These are phyloP conservation scores for Conopomorpha cramerella DNA, from an alignment of 1,140 invertebrate species.

Conservation along the genomic window DNA sequence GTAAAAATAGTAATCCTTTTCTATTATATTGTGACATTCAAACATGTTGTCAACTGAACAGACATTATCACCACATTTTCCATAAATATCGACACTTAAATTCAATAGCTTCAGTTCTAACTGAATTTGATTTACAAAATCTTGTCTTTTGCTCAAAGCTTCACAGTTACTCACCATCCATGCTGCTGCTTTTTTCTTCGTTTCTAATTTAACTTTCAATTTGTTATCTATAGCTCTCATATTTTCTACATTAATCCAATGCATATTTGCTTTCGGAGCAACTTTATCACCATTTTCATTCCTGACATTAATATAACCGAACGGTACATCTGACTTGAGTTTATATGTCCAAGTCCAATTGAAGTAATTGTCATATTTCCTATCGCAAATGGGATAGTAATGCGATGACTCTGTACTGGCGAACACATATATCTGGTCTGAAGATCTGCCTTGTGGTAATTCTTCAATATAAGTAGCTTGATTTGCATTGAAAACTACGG, in stretches of 20 bases:
- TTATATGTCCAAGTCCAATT: slow-evolving; percentile 71
- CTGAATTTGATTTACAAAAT: slow-evolving; percentile 62
- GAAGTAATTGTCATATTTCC: slow-evolving; percentile 32
- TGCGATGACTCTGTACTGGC: slow-evolving; percentile 39
- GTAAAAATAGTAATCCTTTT: slow-evolving; percentile 68
- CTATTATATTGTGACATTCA: slow-evolving; percentile 41
- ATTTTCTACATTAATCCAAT: slow-evolving; percentile 26
- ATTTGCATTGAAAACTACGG: slow-evolving; percentile 13
- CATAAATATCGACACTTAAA: slow-evolving; percentile 68
- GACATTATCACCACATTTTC: slow-evolving; percentile 59
- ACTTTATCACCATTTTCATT: slow-evolving; percentile 22
- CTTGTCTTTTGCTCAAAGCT: slow-evolving; percentile 54
- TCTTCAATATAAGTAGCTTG: slow-evolving; percentile 6
- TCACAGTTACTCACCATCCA: slow-evolving; percentile 72
- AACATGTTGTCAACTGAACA: slow-evolving; percentile 20
- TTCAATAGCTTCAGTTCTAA: slow-evolving; percentile 45
- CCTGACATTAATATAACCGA: slow-evolving; percentile 45
- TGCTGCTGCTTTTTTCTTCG: slow-evolving; percentile 50
- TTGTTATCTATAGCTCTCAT: slow-evolving; percentile 24
- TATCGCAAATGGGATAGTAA: slow-evolving; percentile 17
- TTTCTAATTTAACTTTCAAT: slow-evolving; percentile 24
- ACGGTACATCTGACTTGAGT: slow-evolving; percentile 64
- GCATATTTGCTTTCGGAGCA: slow-evolving; percentile 23
- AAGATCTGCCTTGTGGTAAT: slow-evolving; percentile 19
- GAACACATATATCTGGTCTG: slow-evolving; percentile 43